These are phyloP conservation scores for Pseudomyrmex gracilis DNA, from an alignment of 1,140 invertebrate genomes.

Conservation along the genomic window DNA sequence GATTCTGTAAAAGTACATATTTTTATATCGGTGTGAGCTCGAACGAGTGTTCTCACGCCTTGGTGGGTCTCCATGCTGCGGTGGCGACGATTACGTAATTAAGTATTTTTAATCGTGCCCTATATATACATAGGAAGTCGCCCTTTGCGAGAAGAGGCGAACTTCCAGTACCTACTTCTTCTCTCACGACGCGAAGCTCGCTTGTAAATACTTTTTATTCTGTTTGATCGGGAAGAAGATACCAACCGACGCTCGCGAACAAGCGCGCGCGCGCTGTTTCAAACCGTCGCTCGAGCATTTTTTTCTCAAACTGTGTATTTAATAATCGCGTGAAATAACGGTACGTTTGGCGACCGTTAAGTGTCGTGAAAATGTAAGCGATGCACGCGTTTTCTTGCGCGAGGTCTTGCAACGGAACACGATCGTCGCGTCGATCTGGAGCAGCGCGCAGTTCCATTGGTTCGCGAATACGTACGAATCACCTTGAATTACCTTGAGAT, in stretches of 20 bases:
- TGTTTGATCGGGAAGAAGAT: too few relatives aligned
- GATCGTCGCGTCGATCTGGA: constrained; percentile 28
- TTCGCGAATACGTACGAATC: background rate
- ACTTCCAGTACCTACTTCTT: background rate
- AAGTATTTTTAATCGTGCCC: constrained; percentile 52
- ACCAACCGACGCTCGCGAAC: too few relatives aligned
- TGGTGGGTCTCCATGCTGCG: background rate
- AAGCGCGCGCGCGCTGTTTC: too few relatives aligned
- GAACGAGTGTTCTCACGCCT: constrained; percentile 32
- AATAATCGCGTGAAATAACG: constrained; percentile 24
- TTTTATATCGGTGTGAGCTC: constrained; percentile 58
- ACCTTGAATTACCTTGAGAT: constrained; percentile 40
- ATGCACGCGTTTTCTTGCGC: constrained; percentile 24
- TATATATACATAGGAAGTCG: constrained; percentile 25
- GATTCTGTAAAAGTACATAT: constrained; percentile 55
- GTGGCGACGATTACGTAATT: constrained; percentile 51
- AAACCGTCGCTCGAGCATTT: too few relatives aligned
- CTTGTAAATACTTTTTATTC: background rate
- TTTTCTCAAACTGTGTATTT: background rate
- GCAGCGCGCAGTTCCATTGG: constrained; percentile 2
- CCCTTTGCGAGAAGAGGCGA: constrained; percentile 38
- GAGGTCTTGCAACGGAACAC: constrained; percentile 17
- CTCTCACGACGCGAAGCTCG: background rate
- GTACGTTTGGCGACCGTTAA: constrained; percentile 26
- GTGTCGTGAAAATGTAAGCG: constrained; percentile 7